Percentiles rank a stretch among this genome's conserved stretches.
These are phyloP conservation scores for Trochalopteron elliotii DNA, from an alignment of 2,113 vertebrate genomes.

Conservation along the genomic window DNA sequence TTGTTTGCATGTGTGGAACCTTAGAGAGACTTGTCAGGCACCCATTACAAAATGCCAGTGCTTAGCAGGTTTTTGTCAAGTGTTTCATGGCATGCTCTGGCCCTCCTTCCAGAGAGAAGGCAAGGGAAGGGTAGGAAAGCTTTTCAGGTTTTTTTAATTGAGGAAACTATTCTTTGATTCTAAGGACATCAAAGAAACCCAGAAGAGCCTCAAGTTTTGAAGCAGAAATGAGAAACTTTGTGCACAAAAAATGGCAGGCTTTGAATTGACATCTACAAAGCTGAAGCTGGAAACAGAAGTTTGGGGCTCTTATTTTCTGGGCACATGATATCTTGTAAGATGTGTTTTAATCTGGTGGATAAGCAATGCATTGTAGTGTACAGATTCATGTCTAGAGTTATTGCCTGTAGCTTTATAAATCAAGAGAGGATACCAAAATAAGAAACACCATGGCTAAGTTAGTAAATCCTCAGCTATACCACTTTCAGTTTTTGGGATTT, in stretches of 20 bases:
- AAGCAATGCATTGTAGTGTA: too few relatives aligned
- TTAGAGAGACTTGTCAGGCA: neutral
- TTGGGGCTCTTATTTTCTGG: neutral
- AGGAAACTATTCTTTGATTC: neutral
- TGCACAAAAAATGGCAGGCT: neutral
- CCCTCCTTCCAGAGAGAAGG: neutral
- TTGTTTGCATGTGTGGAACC: neutral
- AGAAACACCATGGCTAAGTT: neutral
- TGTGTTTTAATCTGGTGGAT: neutral
- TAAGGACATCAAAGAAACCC: neutral
- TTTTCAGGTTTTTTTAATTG: neutral
- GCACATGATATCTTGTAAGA: rapidly evolving
- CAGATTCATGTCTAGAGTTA: neutral
- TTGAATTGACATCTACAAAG: neutral
- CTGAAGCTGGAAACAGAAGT: neutral
- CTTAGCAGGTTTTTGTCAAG: neutral
- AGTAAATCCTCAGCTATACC: neutral
- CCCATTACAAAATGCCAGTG: neutral
- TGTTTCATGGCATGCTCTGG: neutral
- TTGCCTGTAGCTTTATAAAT: neutral
- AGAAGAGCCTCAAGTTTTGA: neutral
- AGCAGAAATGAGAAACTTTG: neutral
- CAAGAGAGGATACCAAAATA: neutral
- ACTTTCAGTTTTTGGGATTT: neutral
- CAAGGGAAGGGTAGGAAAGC: neutral